phyloP scores from a whole-genome alignment of 2,797 vertebrate genomes.

The Oophaga sylvatica region DNA sequence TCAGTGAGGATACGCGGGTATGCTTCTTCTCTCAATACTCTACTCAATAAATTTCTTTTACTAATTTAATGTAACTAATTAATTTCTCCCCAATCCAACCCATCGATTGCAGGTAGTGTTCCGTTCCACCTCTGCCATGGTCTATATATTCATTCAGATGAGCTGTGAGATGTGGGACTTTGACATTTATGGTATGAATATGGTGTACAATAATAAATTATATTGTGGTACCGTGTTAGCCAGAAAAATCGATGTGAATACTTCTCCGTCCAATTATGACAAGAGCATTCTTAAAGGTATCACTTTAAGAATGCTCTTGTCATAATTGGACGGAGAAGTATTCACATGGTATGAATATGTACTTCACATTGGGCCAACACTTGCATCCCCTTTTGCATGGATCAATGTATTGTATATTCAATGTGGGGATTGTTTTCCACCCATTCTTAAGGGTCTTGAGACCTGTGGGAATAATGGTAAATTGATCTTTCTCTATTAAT shows the following conservation, averaged over 20 bases:
- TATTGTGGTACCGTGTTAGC: no score
- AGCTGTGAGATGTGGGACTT: conserved; percentile 99
- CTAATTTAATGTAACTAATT: not conserved
- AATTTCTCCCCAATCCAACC: not conserved
- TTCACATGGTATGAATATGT: conserved; percentile 74
- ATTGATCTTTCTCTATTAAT: not conserved
- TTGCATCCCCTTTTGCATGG: no score
- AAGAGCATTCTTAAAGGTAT: no score
- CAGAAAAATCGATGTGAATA: no score
- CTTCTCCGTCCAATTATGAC: no score
- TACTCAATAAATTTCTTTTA: not conserved
- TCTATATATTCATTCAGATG: conserved; percentile 99
- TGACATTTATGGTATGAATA: conserved; percentile 89
- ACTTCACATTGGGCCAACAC: not conserved
- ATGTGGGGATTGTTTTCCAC: not conserved
- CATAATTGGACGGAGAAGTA: no score
- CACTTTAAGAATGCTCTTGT: no score
- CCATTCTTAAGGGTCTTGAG: not conserved
- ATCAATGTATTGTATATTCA: no score
- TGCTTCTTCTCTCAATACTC: conserved; percentile 62
- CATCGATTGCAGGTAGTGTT: conserved; percentile 87
- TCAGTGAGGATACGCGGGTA: conserved; percentile 94
- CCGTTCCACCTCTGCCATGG: conserved; percentile 96
- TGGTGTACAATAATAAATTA: not conserved
- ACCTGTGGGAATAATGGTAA: not conserved